Evolutionary conservation across 2,888 invertebrate genomes (phyloP).

Genomic region (Plebejus melissa): DNA sequence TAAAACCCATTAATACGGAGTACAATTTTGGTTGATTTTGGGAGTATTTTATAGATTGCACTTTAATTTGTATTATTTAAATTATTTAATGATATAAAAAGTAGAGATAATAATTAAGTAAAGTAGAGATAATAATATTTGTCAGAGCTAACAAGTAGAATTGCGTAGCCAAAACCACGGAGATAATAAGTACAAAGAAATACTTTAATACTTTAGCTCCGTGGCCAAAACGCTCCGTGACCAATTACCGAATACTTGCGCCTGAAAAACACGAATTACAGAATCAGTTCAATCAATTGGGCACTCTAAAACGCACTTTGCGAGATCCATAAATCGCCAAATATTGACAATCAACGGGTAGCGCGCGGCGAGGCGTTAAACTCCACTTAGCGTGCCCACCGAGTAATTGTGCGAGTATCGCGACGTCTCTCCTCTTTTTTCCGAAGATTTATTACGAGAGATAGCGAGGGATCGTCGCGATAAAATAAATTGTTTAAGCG

Average conservation of each 20-base stretch:
- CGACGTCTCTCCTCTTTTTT: conserved; percentile 27
- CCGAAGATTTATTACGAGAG: conserved; percentile 33
- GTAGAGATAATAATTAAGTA: not conserved
- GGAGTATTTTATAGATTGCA: not conserved
- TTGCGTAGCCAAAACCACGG: not conserved
- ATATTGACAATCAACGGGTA: conserved; percentile 21
- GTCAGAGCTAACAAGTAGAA: not conserved
- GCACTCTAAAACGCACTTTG: not conserved
- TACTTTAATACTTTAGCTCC: no score
- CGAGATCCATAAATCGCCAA: conserved; percentile 13
- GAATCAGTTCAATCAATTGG: not conserved
- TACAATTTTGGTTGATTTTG: not conserved
- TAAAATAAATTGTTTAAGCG: conserved; percentile 36
- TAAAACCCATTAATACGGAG: not conserved
- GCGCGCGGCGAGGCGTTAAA: conserved; percentile 16
- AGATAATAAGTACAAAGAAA: no score
- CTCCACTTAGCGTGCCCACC: conserved; percentile 14
- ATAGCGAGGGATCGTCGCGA: conserved; percentile 31
- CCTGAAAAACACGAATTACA: conserved; percentile 6
- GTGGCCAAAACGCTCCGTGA: not conserved
- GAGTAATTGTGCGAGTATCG: conserved; percentile 30
- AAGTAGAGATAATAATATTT: not conserved
- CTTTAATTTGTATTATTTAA: not conserved
- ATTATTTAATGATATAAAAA: not conserved
- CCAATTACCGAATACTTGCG: not conserved